phyloP scores from a whole-genome alignment of 1,140 invertebrate genomes.

The Trichonephila clavata region DNA sequence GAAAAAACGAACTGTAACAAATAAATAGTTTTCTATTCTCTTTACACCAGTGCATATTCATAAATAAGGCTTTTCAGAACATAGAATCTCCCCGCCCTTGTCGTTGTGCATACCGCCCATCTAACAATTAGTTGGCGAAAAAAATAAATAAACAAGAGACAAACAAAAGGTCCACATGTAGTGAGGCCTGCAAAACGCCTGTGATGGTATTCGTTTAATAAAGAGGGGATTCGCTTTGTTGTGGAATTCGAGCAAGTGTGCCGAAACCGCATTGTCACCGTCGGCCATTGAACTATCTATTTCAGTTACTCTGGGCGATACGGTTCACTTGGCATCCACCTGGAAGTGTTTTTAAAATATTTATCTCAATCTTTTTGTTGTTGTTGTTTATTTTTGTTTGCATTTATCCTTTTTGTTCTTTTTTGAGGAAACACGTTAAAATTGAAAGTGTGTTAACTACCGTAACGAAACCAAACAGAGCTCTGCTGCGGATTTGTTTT shows the following conservation, averaged over 20 bases:
- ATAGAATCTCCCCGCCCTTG: background rate
- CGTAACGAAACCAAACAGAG: background rate
- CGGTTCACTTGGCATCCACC: conserved; percentile 46
- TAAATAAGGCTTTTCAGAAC: background rate
- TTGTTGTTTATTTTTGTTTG: background rate
- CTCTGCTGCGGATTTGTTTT: background rate
- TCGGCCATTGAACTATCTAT: conserved; percentile 69
- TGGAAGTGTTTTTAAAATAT: conserved; percentile 56
- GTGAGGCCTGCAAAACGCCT: background rate
- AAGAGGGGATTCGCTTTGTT: conserved; percentile 40
- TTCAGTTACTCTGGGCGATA: conserved; percentile 61
- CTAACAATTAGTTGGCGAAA: background rate
- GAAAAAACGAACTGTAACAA: background rate
- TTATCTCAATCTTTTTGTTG: background rate
- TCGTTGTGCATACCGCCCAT: background rate
- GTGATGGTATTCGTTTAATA: background rate
- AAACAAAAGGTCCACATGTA: conserved; percentile 42
- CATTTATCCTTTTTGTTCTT: background rate
- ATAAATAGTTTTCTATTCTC: background rate
- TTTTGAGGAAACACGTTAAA: conserved; percentile 54
- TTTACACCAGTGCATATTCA: background rate
- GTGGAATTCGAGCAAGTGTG: conserved; percentile 37
- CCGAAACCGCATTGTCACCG: conserved; percentile 41
- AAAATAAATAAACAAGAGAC: background rate
- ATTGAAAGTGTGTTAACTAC: conserved; percentile 44